These are phyloP conservation scores for Salmo trutta DNA, from an alignment of 2,797 vertebrate species.

Conservation along the genomic window DNA sequence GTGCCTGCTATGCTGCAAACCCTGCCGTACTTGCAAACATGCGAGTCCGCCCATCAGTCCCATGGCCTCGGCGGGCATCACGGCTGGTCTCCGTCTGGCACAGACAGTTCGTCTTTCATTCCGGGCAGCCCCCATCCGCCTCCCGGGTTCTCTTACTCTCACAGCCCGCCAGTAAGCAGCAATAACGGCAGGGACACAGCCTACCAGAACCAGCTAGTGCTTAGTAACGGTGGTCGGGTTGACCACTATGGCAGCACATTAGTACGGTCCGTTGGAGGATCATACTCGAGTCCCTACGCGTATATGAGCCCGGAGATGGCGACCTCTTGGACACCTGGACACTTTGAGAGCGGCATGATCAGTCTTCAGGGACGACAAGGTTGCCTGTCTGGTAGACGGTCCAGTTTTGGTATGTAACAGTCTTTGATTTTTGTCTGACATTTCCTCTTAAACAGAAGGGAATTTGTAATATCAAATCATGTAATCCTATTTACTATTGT, in stretches of 20 bases:
- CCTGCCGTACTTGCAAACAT: constrained; percentile 87
- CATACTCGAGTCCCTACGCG: constrained; percentile 85
- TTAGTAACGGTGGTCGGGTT: constrained; percentile 73
- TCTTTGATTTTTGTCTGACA: constrained; percentile 3
- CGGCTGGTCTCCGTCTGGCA: constrained; percentile 81
- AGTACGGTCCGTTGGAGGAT: constrained; percentile 82
- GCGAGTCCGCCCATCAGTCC: constrained; percentile 85
- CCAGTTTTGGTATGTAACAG: constrained; percentile 81
- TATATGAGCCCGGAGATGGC: constrained; percentile 90
- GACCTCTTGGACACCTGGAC: constrained; percentile 86
- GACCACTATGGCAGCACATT: constrained; percentile 86
- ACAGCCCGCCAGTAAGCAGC: constrained; percentile 81
- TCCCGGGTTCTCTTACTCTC: constrained; percentile 85
- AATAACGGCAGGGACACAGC: constrained; percentile 75
- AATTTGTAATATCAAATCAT: background rate
- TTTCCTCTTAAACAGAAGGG: background rate
- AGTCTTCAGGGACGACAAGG: constrained; percentile 83
- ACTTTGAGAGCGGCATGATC: constrained; percentile 88
- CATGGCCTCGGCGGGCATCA: constrained; percentile 80
- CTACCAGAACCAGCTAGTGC: constrained; percentile 83
- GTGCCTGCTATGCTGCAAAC: constrained; percentile 86
- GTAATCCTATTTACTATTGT: too few relatives aligned
- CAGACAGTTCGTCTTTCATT: constrained; percentile 79
- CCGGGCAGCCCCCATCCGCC: constrained; percentile 84
- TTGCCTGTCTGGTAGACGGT: constrained; percentile 74